Conservation (phyloP, 2,797 vertebrate genomes). For the Halcyon leucocephala region DNA sequence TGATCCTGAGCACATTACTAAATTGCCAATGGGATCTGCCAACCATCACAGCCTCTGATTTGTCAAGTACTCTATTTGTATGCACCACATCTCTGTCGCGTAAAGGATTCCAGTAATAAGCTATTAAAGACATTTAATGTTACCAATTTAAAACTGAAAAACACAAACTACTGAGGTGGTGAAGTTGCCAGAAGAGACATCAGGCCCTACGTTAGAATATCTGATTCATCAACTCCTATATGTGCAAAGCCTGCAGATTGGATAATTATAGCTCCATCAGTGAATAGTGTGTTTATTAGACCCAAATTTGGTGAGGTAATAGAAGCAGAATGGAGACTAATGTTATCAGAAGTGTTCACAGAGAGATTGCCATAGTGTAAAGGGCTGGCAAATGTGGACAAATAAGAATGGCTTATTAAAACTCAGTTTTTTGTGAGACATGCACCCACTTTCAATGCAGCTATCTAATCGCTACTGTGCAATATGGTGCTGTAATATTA, state of each 20-base stretch:
- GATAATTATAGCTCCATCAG: conserved; percentile 61
- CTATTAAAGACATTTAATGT: conserved; percentile 67
- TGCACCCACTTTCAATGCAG: neutral
- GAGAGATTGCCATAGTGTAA: neutral
- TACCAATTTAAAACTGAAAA: conserved; percentile 70
- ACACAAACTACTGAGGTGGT: conserved; percentile 58
- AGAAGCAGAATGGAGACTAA: conserved; percentile 21
- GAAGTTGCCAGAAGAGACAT: conserved; percentile 67
- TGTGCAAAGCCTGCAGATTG: conserved; percentile 64
- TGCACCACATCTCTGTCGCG: conserved; percentile 27
- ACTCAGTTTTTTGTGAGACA: neutral
- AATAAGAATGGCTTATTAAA: conserved; percentile 36
- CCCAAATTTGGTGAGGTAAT: conserved; percentile 32
- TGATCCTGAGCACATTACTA: conserved; percentile 23
- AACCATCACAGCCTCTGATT: conserved; percentile 42
- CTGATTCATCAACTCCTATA: conserved; percentile 49
- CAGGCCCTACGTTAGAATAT: conserved; percentile 41
- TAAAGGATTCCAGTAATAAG: conserved; percentile 69
- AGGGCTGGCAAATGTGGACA: neutral
- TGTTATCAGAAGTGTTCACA: conserved; percentile 9
- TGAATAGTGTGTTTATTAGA: conserved; percentile 56
- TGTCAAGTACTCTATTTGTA: conserved; percentile 60
- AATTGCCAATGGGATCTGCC: conserved; percentile 43
- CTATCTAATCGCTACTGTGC: neutral
- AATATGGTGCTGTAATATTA: neutral